Evolutionary conservation across 2,888 invertebrate species (phyloP).

Genomic region (Melinaea menophilus): DNA sequence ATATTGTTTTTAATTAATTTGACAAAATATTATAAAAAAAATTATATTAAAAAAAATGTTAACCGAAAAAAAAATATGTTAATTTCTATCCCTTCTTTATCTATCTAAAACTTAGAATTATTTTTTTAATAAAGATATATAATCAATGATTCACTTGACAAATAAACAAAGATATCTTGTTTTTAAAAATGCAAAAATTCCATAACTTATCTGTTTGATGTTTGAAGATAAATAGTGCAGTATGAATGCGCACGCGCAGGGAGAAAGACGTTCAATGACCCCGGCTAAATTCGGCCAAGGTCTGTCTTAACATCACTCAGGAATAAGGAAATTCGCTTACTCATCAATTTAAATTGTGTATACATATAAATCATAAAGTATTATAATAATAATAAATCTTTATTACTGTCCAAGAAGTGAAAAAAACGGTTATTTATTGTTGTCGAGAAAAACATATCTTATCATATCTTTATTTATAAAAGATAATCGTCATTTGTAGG

Average conservation of each 20-base stretch:
- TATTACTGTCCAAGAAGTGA: not conserved
- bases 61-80: too few species aligned
- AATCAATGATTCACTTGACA: too few species aligned
- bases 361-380: not conserved
- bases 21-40: too few species aligned
- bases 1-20: too few species aligned
- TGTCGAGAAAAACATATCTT: too few species aligned
- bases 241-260: slow-evolving; percentile 53
- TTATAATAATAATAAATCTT: too few species aligned
- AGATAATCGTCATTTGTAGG: too few species aligned
- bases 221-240: slow-evolving; percentile 31
- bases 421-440: not conserved
- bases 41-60: too few species aligned
- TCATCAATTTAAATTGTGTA: not conserved
- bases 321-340: slow-evolving; percentile 12
- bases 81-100: too few species aligned
- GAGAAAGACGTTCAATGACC: slow-evolving; percentile 64
- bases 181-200: not conserved
- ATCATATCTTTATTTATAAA: too few species aligned
- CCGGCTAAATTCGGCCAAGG: slow-evolving; percentile 71
- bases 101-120: too few species aligned
- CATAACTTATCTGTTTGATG: slow-evolving; percentile 1
- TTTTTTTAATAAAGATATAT: too few species aligned
- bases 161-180: not conserved
- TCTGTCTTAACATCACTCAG: slow-evolving; percentile 41